phyloP scores from a whole-genome alignment of 1,140 invertebrate genomes.

The Copidosoma floridanum region DNA sequence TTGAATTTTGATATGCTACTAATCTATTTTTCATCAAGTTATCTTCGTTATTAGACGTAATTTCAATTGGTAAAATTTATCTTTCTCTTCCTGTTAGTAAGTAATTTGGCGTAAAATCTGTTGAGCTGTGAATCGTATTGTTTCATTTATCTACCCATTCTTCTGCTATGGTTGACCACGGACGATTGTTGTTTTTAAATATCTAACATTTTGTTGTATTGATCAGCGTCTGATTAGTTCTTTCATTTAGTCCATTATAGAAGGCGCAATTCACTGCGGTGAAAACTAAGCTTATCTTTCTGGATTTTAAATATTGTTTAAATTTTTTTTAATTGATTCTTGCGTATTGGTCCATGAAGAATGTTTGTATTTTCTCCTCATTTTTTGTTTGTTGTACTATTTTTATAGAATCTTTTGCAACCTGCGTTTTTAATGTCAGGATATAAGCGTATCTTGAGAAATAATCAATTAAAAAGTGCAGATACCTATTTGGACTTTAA shows the following conservation, averaged over 20 bases:
- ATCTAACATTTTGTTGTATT: slow-evolving; percentile 30
- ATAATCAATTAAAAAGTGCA: slow-evolving; percentile 23
- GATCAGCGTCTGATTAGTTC: slow-evolving; percentile 27
- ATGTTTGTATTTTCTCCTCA: slow-evolving; percentile 16
- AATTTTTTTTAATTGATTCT: slow-evolving; percentile 13
- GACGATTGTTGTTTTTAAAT: slow-evolving; percentile 23
- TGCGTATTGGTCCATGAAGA: slow-evolving; percentile 9
- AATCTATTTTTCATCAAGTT: slow-evolving; percentile 23
- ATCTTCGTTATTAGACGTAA: slow-evolving; percentile 9
- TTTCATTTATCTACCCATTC: slow-evolving; percentile 31
- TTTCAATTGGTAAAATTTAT: slow-evolving; percentile 18
- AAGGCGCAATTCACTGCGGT: slow-evolving; percentile 10
- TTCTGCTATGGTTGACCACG: slow-evolving; percentile 28
- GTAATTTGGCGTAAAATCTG: slow-evolving; percentile 30
- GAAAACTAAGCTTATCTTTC: slow-evolving; percentile 5
- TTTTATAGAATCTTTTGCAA: slow-evolving; percentile 7
- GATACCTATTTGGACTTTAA: slow-evolving; percentile 13
- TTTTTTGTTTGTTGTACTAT: slow-evolving; percentile 15
- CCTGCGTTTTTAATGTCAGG: slow-evolving; percentile 20
- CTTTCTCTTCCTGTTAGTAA: slow-evolving; percentile 25
- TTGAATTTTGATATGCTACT: too few relatives aligned
- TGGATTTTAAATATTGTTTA: not conserved
- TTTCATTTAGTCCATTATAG: slow-evolving; percentile 23
- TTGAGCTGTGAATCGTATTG: slow-evolving; percentile 30
- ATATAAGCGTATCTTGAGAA: slow-evolving; percentile 27